Evolutionary conservation across 2,888 invertebrate genomes (phyloP).

Genomic region (Deilephila elpenor): DNA sequence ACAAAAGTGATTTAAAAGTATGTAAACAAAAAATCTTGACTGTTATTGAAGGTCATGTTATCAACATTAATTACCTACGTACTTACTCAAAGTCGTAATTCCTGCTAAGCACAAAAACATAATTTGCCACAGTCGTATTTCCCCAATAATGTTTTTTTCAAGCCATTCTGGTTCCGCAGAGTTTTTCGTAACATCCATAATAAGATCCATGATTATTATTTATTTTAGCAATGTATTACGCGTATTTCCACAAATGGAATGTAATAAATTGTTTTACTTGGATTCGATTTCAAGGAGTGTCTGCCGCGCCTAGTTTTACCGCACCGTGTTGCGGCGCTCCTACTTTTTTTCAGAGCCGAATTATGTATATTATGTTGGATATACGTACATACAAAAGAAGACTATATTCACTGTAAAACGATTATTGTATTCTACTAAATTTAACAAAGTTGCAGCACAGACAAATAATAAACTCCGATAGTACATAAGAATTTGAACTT

Average conservation of each 20-base stretch:
- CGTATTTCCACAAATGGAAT: background rate
- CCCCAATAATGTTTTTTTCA: slow-evolving; percentile 87
- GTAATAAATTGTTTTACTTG: background rate
- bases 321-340: slow-evolving; percentile 43
- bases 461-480: background rate
- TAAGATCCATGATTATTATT: slow-evolving; percentile 61
- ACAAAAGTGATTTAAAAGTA: too few species aligned
- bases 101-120: slow-evolving; percentile 89
- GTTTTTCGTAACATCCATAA: slow-evolving; percentile 75
- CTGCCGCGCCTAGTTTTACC: slow-evolving; percentile 70
- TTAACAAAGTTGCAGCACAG: background rate
- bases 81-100: slow-evolving; percentile 86
- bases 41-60: too few species aligned
- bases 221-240: background rate
- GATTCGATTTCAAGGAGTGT: slow-evolving; percentile 77
- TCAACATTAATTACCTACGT: too few species aligned
- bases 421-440: background rate
- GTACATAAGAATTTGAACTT: background rate
- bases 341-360: slow-evolving; percentile 51
- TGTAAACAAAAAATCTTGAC: too few species aligned
- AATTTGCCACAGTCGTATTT: slow-evolving; percentile 92
- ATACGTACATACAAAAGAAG: background rate
- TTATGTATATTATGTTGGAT: background rate
- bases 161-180: slow-evolving; percentile 88
- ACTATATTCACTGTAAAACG: too few species aligned